Evolutionary conservation across 2,113 vertebrate genomes (phyloP), one percentile per base, ranked within the genome.

Genomic region (Centrocercus urophasianus): DNA sequence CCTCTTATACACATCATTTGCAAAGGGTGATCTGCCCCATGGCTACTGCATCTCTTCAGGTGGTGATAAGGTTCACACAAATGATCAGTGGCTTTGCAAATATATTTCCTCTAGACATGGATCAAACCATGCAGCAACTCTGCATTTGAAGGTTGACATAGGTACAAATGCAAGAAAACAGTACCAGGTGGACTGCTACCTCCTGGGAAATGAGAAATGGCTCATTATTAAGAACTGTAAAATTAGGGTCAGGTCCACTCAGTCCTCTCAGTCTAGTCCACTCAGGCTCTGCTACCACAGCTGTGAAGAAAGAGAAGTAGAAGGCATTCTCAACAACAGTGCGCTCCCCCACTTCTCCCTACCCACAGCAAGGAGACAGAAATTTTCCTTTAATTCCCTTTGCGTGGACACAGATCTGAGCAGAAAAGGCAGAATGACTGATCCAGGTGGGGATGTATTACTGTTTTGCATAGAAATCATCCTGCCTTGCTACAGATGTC

Each of bases 401-500:
- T 71, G 18, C 12, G 22, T n/a, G 16, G 8, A 36, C 3, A 3
- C 4, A 20, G 52, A n/a, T 50, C 47, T 75, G 28, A 59, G 27
- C 10, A 60, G 28, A 11, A 64, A 54, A 77, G 25, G 18, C 56
- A 20, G 5, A 2, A 3, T 6, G 11, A 11, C 34, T 84, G 40
- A 63, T 63, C 24, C 28, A 56, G 11, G 5, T 42, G 21, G 24
- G 18, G 6, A 42, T 18, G 22, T 69, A n/a, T 6, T 80, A n/a
- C 10, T 13, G 24, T 38, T 84, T 61, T 61, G 12, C 25, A 34
- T 25, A 76, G 43, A 73, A 73, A 34, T 69, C 20, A 47, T 65
- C 14, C 13, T 34, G 59, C 18, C 10, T 11, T 12, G 6, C 42
- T 2, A 6, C 10, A 72, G 65, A 64, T 43, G 19, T 1, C 0